phyloP scores from a whole-genome alignment of 2,888 invertebrate genomes.

The Coelogynopora nodosa region DNA sequence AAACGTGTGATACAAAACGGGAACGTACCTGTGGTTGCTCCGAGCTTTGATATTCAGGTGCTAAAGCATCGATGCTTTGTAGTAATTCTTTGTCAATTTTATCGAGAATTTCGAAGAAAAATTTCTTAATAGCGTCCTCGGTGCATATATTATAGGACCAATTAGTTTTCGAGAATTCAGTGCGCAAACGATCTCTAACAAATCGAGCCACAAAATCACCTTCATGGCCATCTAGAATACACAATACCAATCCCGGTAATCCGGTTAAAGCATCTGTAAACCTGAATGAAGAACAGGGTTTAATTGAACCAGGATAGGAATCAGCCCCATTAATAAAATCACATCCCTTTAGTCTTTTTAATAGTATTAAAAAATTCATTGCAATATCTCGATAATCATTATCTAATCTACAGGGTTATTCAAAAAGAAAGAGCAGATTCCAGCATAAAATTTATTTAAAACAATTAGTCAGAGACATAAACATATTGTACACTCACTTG shows the following conservation, averaged over 20 bases:
- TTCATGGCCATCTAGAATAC: neutral
- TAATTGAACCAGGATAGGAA: too few relatives aligned
- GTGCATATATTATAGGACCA: neutral
- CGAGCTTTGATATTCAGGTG: neutral
- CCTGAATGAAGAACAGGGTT: too few relatives aligned
- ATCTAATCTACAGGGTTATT: too few relatives aligned
- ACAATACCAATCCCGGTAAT: neutral
- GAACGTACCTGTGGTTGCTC: neutral
- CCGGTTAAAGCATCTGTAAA: neutral
- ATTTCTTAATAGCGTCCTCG: neutral
- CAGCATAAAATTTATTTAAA: neutral
- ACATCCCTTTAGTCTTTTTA: too few relatives aligned
- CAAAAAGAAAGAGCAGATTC: neutral
- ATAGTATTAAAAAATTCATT: too few relatives aligned
- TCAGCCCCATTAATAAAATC: too few relatives aligned
- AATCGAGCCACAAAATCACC: neutral
- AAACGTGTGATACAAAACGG: neutral
- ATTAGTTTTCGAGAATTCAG: neutral
- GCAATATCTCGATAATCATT: too few relatives aligned
- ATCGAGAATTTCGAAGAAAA: neutral
- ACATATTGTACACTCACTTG: neutral
- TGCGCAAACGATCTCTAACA: neutral
- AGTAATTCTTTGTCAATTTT: neutral
- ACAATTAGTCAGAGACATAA: neutral
- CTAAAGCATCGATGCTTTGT: neutral